These are phyloP conservation scores for Poeciliopsis prolifica DNA, from an alignment of 2,113 vertebrate species.

Conservation along the genomic window DNA sequence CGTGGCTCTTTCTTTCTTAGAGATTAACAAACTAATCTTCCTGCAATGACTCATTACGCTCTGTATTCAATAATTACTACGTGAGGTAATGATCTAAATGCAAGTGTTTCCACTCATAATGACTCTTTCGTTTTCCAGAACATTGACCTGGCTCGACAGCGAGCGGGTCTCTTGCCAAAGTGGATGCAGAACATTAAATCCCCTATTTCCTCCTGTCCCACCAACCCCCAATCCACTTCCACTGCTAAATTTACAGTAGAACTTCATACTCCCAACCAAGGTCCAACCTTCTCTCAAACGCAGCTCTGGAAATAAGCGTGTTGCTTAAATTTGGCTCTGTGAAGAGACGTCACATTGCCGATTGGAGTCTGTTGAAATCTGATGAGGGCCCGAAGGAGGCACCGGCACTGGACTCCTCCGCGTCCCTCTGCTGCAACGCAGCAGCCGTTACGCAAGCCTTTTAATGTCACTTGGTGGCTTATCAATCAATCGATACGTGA, in stretches of 20 bases:
- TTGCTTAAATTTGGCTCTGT: conserved; percentile 34
- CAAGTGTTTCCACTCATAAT: conserved; percentile 77
- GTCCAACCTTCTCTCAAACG: conserved; percentile 37
- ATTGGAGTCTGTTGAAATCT: conserved; percentile 32
- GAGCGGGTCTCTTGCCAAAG: conserved; percentile 54
- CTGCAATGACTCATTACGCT: conserved; percentile 74
- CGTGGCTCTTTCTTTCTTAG: conserved; percentile 64
- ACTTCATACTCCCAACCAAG: conserved; percentile 44
- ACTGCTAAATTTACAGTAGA: conserved; percentile 48
- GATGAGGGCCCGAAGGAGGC: conserved; percentile 32
- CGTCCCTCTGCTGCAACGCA: conserved; percentile 44
- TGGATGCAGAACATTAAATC: conserved; percentile 69
- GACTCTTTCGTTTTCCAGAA: conserved; percentile 70
- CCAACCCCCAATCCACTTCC: neutral
- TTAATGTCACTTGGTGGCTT: conserved; percentile 79
- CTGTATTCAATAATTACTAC: conserved; percentile 77
- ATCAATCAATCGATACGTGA: conserved; percentile 74
- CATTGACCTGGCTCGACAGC: conserved; percentile 63
- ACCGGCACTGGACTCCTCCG: conserved; percentile 22
- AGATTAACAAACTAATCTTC: conserved; percentile 74
- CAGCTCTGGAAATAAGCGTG: conserved; percentile 30
- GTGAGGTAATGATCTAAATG: conserved; percentile 75
- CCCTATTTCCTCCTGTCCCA: conserved; percentile 33
- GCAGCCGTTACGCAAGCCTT: conserved; percentile 72
- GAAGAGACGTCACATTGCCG: conserved; percentile 31